A percentile compares a stretch with the other conserved stretches of the same genome.
These are phyloP conservation scores for Buathra laborator DNA, from an alignment of 2,888 invertebrate species.

Conservation along the genomic window DNA sequence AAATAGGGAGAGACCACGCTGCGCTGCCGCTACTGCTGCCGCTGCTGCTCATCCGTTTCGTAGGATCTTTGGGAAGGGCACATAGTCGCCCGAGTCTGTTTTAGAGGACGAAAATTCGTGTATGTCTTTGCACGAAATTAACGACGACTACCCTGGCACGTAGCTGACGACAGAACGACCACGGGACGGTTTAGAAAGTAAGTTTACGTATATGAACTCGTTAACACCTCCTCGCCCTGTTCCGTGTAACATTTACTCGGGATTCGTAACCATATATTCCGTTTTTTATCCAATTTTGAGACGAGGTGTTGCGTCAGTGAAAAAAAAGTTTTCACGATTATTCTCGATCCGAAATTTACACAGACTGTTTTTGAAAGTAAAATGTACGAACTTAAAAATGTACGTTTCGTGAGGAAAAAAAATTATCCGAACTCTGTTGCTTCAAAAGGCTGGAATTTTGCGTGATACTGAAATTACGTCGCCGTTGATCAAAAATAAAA, in stretches of 20 bases:
- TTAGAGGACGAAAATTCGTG: conserved; percentile 58
- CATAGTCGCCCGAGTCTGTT: neutral
- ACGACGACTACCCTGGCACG: conserved; percentile 79
- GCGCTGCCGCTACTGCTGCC: conserved; percentile 39
- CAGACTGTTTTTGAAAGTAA: neutral
- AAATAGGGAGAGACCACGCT: conserved; percentile 52
- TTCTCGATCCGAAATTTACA: neutral
- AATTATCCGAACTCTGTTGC: neutral
- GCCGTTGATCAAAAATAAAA: neutral
- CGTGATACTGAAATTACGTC: neutral
- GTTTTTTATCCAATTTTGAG: neutral
- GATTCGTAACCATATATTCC: neutral
- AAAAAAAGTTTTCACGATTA: neutral
- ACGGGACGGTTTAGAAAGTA: conserved; percentile 73
- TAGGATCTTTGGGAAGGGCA: conserved; percentile 37
- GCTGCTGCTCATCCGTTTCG: conserved; percentile 32
- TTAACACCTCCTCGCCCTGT: neutral
- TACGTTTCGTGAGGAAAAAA: neutral
- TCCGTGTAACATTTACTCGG: neutral
- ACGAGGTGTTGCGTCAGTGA: neutral
- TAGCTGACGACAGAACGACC: conserved; percentile 75
- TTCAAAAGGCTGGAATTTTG: neutral
- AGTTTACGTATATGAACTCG: conserved; percentile 57
- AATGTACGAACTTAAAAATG: neutral
- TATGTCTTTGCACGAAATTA: conserved; percentile 78